Base-by-base conservation (phyloP, 2,797 vertebrate genomes). In the Pipistrellus nathusii region DNA sequence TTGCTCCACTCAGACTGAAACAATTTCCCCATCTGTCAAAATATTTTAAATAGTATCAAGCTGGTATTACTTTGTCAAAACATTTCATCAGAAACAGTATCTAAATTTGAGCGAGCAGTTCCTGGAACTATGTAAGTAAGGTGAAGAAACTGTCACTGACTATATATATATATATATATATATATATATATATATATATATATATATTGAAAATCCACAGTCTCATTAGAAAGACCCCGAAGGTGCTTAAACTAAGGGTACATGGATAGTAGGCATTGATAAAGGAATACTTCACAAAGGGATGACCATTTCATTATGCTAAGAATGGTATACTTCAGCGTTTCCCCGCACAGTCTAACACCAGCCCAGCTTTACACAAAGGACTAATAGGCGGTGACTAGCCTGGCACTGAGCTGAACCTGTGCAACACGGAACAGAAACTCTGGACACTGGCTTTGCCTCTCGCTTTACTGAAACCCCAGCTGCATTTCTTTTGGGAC, bases 41-140 rank as follows among this genome's bases (percentile, higher is more conserved):
- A 98, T 98, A 98, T 94, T 98, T 97, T 96, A 96, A 98, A 96
- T 96, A 98, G 97, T 97, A 98, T 97, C 97, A 98, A 97, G 91
- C 95, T 97, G 95, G 96, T 96, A 97, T 96, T 97, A 98, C 98
- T 98, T 97, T 98, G 98, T 98, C 98, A 98, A 98, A 98, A 98
- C 97, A 98, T 98, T 98, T 98, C 98, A 98, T 98, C 97, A 96
- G 89, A 97, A 95, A 97, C 88, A 76, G 17, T 3, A 96, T 97
- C 95, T 97, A 98, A 98, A 97, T 98, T 98, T 97, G 96, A 98
- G 95, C 78, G 96, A 97, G 94, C 83, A 98, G 53, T 96, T 98
- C 88, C 88, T 97, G 96, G 75, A 98, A 97, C 88, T 97, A 92
- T 95, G 96, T 92, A 93, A 94, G 96, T 92, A 92, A 97, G 97